A percentile compares a stretch with the other conserved stretches of the same genome.
Conservation (phyloP, 92 coral and sea anemone species). For the Epizoanthus ramosus region DNA sequence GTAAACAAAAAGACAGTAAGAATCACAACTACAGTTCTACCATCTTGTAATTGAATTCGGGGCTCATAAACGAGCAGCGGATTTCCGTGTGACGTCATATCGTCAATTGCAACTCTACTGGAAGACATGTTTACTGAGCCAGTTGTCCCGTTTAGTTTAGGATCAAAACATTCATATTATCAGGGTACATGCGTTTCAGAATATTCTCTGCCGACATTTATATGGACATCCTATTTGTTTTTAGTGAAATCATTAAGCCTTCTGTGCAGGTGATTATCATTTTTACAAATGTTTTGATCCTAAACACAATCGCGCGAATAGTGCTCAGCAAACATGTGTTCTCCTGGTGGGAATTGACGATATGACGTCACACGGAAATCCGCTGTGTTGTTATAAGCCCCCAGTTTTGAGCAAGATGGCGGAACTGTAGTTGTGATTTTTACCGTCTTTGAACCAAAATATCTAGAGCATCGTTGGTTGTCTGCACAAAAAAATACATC, state of each 20-base stretch:
- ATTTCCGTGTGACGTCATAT: slow-evolving; percentile 15
- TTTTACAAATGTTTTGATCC: no score
- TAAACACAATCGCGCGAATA: no score
- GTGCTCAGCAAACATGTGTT: no score
- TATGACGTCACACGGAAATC: slow-evolving; percentile 21
- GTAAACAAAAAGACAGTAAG: neutral
- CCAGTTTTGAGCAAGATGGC: neutral
- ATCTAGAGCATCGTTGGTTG: neutral
- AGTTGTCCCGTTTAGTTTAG: neutral
- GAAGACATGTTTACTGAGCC: no score
- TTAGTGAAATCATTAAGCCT: neutral
- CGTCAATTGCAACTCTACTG: neutral
- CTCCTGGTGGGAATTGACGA: neutral
- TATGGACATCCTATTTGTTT: neutral
- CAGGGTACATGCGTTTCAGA: no score
- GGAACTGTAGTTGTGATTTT: neutral
- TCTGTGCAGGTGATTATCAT: no score
- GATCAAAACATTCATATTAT: no score
- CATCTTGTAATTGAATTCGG: neutral
- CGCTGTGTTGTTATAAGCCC: neutral
- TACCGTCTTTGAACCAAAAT: neutral
- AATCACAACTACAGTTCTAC: neutral
- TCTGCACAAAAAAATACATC: neutral
- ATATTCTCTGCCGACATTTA: no score
- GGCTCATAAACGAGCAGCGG: slow-evolving; percentile 1